Conservation (phyloP, 2,113 vertebrate genomes). For the Cariama cristata region DNA sequence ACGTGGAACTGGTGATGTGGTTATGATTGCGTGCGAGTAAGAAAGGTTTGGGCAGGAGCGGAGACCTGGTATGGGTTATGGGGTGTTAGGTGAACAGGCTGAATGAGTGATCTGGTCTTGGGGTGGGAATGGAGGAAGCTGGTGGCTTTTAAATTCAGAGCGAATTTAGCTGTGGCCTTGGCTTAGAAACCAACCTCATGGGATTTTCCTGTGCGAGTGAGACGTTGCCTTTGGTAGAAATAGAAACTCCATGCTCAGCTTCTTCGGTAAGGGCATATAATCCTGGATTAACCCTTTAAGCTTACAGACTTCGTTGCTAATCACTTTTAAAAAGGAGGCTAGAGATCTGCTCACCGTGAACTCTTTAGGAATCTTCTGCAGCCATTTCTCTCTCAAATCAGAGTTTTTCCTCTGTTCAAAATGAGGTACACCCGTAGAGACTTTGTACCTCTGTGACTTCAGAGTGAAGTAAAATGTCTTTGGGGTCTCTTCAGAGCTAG, state of each 20-base stretch:
- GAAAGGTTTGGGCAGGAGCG: background rate
- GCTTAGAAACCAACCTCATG: background rate
- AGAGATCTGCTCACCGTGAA: background rate
- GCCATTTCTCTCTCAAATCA: background rate
- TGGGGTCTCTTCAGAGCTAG: background rate
- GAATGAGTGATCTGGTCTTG: background rate
- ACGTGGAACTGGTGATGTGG: background rate
- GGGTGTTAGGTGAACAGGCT: background rate
- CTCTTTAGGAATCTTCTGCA: background rate
- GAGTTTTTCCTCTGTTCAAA: background rate
- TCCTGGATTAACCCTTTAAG: background rate
- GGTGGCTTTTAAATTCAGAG: background rate
- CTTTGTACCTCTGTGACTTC: background rate
- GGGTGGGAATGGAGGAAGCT: background rate
- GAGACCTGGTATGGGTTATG: background rate
- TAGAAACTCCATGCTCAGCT: background rate
- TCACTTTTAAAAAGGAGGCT: background rate
- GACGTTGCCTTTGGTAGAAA: background rate
- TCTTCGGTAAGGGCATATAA: rapidly evolving
- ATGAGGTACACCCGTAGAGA: background rate
- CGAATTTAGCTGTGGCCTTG: background rate
- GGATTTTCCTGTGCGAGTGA: background rate
- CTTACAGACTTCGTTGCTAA: rapidly evolving
- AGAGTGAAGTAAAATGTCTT: background rate
- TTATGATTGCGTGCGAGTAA: rapidly evolving